Evolutionary conservation across 2,888 invertebrate genomes (phyloP), one percentile per base, ranked within the genome.

Genomic region (Oligia strigilis): DNA sequence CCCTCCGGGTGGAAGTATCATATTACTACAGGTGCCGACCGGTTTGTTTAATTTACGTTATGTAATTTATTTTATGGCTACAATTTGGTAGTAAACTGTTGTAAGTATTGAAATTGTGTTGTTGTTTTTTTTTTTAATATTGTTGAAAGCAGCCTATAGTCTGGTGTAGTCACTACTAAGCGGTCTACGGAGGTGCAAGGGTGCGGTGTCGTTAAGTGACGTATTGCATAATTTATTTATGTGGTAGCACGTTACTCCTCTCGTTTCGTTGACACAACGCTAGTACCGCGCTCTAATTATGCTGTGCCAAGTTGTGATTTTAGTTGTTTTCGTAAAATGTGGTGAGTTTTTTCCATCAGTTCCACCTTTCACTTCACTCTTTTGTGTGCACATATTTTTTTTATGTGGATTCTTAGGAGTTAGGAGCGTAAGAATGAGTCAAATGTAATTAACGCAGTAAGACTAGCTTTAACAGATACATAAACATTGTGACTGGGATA

Each of bases 221-320:
- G 94, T 92, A 92, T 93, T 95, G 95, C 95, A 96, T 96, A 96
- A 96, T 95, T 95, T 95, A 96, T 95, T 95, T 96, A 96, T 96
- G 96, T 95, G 90, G 90, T 92, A 94, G 93, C 96, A 96, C 96
- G 96, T 94, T 93, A 94, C 93, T 91, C 93, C 92, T 89, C 95
- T 93, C 91, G 94, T 93, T 92, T 93, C 90, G 92, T 92, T 91
- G 94, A 92, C 92, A 89, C 90, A 90, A 90, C 91, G 91, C 91
- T 86, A 88, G 23, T 36, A 58, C 89, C 90, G 88, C 90, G 85
- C 75, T 89, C 78, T 89, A 86, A 89, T 88, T 88, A 90, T 83
- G 80, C 70, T 82, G 78, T 58, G 76, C 73, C 55, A 60, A 83
- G 62, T 17, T 78, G 55, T 29, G 55, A 83, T 46, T 60, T 58